phyloP scores from a whole-genome alignment of 2,797 vertebrate genomes.

The Huso huso region DNA sequence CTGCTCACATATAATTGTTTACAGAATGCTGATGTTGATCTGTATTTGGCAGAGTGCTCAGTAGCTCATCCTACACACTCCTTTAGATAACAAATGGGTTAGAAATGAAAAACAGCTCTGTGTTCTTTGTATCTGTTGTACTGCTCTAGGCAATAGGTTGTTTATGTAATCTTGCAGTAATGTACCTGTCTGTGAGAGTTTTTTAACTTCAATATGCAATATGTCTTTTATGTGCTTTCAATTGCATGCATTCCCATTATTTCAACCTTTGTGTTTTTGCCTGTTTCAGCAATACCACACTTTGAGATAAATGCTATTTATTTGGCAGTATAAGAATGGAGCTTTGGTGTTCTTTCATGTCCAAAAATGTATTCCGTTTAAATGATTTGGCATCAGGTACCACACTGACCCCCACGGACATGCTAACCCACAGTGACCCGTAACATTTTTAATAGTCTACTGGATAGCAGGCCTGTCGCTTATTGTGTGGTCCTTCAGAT shows the following conservation, averaged over 20 bases:
- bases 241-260: neutral
- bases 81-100: neutral
- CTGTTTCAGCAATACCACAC: too few species aligned
- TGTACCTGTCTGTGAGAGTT: neutral
- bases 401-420: too few species aligned
- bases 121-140: neutral
- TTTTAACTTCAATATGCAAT: neutral
- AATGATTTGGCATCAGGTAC: too few species aligned
- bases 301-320: too few species aligned
- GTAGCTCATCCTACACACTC: neutral
- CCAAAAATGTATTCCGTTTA: too few species aligned
- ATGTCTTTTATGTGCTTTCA: neutral
- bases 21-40: neutral
- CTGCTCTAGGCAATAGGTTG: neutral
- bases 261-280: too few species aligned
- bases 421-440: constrained; percentile 49
- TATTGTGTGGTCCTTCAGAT: constrained; percentile 61
- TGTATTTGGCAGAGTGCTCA: neutral
- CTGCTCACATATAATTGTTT: neutral
- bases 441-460: constrained; percentile 45
- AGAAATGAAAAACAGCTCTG: neutral
- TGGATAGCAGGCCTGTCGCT: constrained; percentile 33
- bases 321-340: too few species aligned
- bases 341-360: too few species aligned
- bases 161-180: constrained; percentile 1